phyloP scores from a whole-genome alignment of 2,113 vertebrate genomes.

The Muscicapa adusta region DNA sequence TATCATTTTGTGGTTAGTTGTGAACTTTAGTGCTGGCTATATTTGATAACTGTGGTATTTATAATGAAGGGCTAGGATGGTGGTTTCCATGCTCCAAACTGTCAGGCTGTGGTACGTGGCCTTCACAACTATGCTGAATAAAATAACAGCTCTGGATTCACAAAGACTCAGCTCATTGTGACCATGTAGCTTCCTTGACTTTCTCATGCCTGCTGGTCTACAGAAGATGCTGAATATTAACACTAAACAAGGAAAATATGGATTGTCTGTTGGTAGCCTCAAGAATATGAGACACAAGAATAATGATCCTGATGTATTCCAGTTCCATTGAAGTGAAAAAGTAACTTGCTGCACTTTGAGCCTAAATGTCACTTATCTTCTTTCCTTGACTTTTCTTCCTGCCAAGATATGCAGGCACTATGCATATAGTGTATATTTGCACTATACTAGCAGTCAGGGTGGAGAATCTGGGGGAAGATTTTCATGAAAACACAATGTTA shows the following conservation, averaged over 20 bases:
- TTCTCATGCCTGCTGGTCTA: neutral
- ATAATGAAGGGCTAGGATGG: neutral
- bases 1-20: neutral
- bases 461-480: neutral
- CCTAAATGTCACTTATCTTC: neutral
- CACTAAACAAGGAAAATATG: neutral
- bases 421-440: too few species aligned
- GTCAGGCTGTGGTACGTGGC: neutral
- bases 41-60: slow-evolving; percentile 18
- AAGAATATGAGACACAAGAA: neutral
- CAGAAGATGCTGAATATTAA: neutral
- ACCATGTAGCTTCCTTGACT: neutral
- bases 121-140: neutral
- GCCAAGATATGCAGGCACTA: neutral
- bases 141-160: neutral
- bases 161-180: neutral
- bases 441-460: neutral
- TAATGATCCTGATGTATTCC: neutral
- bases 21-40: neutral
- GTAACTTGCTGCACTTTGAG: neutral
- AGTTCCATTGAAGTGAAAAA: neutral
- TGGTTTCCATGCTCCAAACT: neutral
- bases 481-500: neutral
- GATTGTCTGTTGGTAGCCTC: neutral
- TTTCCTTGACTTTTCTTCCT: neutral